A percentile compares a stretch with the other conserved stretches of the same genome.
These are phyloP conservation scores for Pavo muticus DNA, from an alignment of 2,113 vertebrate species.

Conservation along the genomic window DNA sequence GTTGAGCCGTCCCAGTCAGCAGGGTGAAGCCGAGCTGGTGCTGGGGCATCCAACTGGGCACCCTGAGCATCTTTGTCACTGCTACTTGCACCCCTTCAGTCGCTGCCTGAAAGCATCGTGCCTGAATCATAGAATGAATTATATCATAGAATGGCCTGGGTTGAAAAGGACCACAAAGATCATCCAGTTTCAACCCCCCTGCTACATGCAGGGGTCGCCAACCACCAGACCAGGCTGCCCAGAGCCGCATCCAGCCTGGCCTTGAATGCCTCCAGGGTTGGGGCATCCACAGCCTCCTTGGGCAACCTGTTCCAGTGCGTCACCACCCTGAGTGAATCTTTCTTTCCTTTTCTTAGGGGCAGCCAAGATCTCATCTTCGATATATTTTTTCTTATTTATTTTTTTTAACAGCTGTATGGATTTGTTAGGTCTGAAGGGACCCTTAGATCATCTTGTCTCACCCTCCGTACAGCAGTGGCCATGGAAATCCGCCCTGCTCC, in stretches of 20 bases:
- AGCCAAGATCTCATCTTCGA: constrained; percentile 22
- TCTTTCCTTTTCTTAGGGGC: not conserved
- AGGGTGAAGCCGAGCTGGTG: not conserved
- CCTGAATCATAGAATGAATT: not conserved
- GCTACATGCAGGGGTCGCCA: too few species aligned
- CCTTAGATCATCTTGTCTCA: constrained; percentile 20
- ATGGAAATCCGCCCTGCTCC: not conserved
- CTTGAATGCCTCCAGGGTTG: too few species aligned
- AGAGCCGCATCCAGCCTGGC: too few species aligned
- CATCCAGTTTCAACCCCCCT: too few species aligned
- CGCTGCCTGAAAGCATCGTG: not conserved
- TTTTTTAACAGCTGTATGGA: not conserved
- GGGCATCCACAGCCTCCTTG: too few species aligned
- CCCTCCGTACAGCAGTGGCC: not conserved
- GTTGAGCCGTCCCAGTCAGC: not conserved
- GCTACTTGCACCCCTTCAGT: constrained; percentile 45
- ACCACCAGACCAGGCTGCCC: too few species aligned
- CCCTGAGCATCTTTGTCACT: not conserved
- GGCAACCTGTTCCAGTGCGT: too few species aligned
- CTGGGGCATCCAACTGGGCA: not conserved
- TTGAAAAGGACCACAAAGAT: too few species aligned
- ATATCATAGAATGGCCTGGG: too few species aligned
- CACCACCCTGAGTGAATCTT: not conserved
- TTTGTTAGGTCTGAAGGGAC: constrained; percentile 25
- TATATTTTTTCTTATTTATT: not conserved